A percentile compares a stretch with the other conserved stretches of the same genome.
These are phyloP conservation scores for Sphaerolaimus hirsutus DNA, from an alignment of 2,888 invertebrate species.

Conservation along the genomic window DNA sequence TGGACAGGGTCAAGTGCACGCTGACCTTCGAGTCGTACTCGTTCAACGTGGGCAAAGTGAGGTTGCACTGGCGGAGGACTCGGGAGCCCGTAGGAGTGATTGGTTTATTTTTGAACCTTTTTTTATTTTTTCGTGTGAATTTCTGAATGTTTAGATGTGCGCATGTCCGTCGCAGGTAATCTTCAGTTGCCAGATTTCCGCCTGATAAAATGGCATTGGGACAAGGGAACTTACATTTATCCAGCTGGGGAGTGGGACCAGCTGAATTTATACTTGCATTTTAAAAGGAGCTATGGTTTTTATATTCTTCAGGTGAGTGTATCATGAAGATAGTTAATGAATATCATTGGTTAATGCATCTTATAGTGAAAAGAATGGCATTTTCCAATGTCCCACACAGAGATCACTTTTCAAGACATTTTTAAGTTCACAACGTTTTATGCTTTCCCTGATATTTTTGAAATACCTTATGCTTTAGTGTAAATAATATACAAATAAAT, in stretches of 20 bases:
- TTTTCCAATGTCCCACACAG: too few relatives aligned
- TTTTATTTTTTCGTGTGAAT: background rate
- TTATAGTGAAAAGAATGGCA: too few relatives aligned
- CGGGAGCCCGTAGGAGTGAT: too few relatives aligned
- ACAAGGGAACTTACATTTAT: slow-evolving; percentile 21
- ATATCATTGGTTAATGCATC: too few relatives aligned
- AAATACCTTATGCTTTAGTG: too few relatives aligned
- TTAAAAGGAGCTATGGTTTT: slow-evolving; percentile 4
- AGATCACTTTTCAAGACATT: too few relatives aligned
- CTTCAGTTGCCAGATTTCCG: slow-evolving; percentile 16
- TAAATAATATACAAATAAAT: too few relatives aligned
- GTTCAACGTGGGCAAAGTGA: slow-evolving; percentile 20
- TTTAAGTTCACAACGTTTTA: too few relatives aligned
- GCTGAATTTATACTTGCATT: slow-evolving; percentile 9
- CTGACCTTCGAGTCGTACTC: slow-evolving; percentile 22
- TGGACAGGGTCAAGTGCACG: slow-evolving; percentile 11
- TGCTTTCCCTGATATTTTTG: too few relatives aligned
- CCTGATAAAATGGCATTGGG: slow-evolving; percentile 13
- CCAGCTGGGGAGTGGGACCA: slow-evolving; percentile 24
- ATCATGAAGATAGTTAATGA: too few relatives aligned
- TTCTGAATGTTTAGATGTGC: background rate
- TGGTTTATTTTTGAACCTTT: background rate
- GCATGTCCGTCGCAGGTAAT: too few relatives aligned
- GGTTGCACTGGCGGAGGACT: too few relatives aligned
- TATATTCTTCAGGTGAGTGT: slow-evolving; percentile 6